Conservation (phyloP, 2,113 vertebrate genomes). For the Calidris pugnax region DNA sequence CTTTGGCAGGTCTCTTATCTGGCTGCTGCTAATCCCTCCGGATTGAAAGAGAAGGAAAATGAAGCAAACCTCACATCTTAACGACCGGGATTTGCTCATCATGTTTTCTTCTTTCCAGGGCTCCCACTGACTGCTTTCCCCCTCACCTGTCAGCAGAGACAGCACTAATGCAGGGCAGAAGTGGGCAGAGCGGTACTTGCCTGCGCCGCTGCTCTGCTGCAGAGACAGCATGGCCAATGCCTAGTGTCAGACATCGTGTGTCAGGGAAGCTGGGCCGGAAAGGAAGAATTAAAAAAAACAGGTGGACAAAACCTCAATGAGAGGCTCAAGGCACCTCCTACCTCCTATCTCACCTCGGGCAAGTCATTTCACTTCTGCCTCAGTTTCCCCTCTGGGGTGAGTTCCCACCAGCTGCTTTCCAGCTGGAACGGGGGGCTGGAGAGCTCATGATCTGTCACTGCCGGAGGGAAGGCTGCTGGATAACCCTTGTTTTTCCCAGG, state of each 20-base stretch:
- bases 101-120: background rate
- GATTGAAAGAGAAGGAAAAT: background rate
- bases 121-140: background rate
- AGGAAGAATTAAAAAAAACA: background rate
- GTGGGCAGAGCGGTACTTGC: background rate
- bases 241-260: background rate
- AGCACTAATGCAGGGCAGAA: fast-evolving
- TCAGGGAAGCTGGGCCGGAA: background rate
- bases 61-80: background rate
- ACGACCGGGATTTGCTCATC: background rate
- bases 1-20: background rate
- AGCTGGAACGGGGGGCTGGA: background rate
- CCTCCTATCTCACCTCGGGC: background rate
- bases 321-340: background rate
- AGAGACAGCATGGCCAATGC: fast-evolving
- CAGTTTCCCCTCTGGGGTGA: background rate
- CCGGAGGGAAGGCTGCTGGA: fast-evolving
- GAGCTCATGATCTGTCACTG: background rate
- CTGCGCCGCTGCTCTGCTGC: background rate
- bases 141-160: background rate
- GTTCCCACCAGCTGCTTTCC: background rate
- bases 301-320: background rate
- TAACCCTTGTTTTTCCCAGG: background rate
- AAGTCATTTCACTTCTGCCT: background rate
- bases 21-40: background rate